Base-by-base conservation (phyloP, 2,888 invertebrate genomes). In the Latrodectus hesperus region DNA sequence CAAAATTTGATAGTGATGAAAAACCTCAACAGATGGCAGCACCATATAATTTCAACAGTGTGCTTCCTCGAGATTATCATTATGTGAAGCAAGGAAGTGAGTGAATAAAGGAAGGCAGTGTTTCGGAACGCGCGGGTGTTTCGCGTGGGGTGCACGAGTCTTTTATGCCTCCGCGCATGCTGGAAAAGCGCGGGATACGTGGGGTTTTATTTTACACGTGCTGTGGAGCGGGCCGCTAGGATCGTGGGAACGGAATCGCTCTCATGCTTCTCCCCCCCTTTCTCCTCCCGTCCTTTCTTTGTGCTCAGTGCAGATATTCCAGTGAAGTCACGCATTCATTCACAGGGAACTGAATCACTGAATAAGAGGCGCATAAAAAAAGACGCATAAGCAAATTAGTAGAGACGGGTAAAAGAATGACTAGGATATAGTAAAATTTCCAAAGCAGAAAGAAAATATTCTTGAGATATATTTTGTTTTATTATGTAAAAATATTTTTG, bases 111-210 rank as follows among this genome's bases (percentile, higher is more conserved):
- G 38, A 65, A 67, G 14, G 14, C 16, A 16, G 14, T 55, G 55
- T 16, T 12, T 14, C 14, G 55, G 70, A 17, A 70, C 70, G 70
- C 84, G 79, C 74, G 75, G 74, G 84, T 67, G 74, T 85, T 79
- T 73, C 84, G 84, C 84, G 84, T 79, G 84, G 84, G 84, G 84
- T 84, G 84, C 84, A 84, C 84, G 84, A 77, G 84, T 64, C 77
- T 53, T 38, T 38, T 4, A 55, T 55, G 12, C 51, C 49, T 26
- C 73, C 22, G 65, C 83, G 76, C 83, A 75, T 75, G 82, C 77
- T 64, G 22, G 55, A 38, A 38, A 38, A 38, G 38, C 38, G 38
- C 38, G 38, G 55, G 16, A 55, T 16, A 55, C 12, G 16, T 55
- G 55, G 38, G 38, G 38, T 38, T 38, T 38, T 38, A 38, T 38